These are phyloP conservation scores for Tachyglossus aculeatus DNA, from an alignment of 2,797 vertebrate genomes.

Conservation along the genomic window DNA sequence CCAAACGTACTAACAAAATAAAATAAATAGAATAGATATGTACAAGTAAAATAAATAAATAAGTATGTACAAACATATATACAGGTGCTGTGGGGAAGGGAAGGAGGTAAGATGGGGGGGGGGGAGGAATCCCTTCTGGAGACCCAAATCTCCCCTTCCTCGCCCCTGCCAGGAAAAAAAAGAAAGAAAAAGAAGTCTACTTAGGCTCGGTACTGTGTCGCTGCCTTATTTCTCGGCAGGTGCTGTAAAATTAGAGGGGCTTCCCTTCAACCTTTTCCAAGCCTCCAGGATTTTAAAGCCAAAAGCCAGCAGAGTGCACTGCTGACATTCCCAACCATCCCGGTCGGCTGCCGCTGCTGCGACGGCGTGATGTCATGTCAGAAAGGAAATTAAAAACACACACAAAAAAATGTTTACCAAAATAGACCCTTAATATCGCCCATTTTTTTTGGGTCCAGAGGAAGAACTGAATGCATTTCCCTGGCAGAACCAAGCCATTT, in stretches of 20 bases:
- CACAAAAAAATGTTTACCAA: conserved; percentile 20
- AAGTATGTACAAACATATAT: too few species aligned
- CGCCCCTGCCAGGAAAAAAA: not conserved
- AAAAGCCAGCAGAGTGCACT: conserved; percentile 61
- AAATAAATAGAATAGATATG: too few species aligned
- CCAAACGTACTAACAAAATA: too few species aligned
- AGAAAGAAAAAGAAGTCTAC: not conserved
- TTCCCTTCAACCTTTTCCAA: too few species aligned
- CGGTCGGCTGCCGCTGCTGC: conserved; percentile 35
- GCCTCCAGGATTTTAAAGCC: too few species aligned
- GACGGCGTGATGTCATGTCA: conserved; percentile 57
- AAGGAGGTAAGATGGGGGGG: too few species aligned
- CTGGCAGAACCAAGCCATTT: not conserved
- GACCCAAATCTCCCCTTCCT: too few species aligned
- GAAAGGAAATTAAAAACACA: conserved; percentile 33
- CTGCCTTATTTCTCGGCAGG: too few species aligned
- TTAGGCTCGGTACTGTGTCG: not conserved
- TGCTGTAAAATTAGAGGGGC: too few species aligned
- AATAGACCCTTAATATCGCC: conserved; percentile 37
- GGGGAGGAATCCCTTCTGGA: too few species aligned
- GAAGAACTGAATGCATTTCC: not conserved
- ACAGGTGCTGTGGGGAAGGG: too few species aligned
- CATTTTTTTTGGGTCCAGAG: not conserved
- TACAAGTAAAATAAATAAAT: too few species aligned
- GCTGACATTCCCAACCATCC: conserved; percentile 10